A percentile compares a stretch with the other conserved stretches of the same genome.
phyloP scores from a whole-genome alignment of 1,140 invertebrate species.

The Drosophila micromelanica region DNA sequence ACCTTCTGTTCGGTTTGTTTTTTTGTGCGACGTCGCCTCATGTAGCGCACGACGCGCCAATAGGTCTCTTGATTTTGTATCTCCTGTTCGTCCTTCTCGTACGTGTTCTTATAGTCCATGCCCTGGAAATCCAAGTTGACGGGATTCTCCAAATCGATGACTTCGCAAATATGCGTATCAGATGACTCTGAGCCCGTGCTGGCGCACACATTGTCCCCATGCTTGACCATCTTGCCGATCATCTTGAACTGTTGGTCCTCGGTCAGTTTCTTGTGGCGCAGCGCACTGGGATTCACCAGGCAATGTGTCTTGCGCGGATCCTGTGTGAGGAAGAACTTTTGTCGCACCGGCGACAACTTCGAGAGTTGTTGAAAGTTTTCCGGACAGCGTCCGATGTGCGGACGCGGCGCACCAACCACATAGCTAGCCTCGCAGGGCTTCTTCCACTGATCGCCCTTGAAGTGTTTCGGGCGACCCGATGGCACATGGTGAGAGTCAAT shows the following conservation, averaged over 20 bases:
- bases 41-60: constrained; percentile 64
- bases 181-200: constrained; percentile 61
- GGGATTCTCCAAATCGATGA: constrained; percentile 79
- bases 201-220: constrained; percentile 73
- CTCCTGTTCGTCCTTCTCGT: constrained; percentile 75
- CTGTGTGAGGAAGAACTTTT: constrained; percentile 80
- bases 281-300: constrained; percentile 60
- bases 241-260: constrained; percentile 54
- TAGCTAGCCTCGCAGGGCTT: constrained; percentile 67
- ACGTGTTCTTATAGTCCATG: constrained; percentile 76
- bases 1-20: constrained; percentile 49
- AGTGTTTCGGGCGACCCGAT: constrained; percentile 36
- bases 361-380: constrained; percentile 62
- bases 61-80: constrained; percentile 69
- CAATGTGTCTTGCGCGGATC: constrained; percentile 72
- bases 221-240: constrained; percentile 67
- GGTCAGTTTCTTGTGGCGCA: constrained; percentile 60
- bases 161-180: constrained; percentile 70
- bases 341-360: constrained; percentile 57
- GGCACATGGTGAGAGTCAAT: constrained; percentile 51
- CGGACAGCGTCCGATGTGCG: constrained; percentile 62
- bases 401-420: constrained; percentile 57
- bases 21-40: constrained; percentile 55
- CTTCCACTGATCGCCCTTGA: constrained; percentile 56
- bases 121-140: constrained; percentile 78